Percentiles rank a stretch among this genome's conserved stretches.
phyloP scores from a whole-genome alignment of 2,113 vertebrate species.

The Merops nubicus region DNA sequence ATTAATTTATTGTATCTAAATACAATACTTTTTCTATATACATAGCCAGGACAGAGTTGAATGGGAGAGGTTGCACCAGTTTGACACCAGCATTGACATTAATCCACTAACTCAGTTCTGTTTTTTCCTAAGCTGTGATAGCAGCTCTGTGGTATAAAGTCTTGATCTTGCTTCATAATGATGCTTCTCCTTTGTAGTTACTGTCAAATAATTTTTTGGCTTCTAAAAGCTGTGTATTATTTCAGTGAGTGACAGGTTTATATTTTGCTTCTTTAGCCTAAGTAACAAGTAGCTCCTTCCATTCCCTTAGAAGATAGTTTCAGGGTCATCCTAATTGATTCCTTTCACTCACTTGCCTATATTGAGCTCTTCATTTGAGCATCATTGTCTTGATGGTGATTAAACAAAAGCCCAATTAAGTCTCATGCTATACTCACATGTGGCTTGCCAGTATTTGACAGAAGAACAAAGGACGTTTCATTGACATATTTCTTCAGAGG shows the following conservation, averaged over 20 bases:
- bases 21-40: background rate
- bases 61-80: background rate
- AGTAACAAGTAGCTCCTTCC: background rate
- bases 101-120: background rate
- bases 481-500: slow-evolving; percentile 22
- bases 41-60: background rate
- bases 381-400: background rate
- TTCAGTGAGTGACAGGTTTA: background rate
- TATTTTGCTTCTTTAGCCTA: background rate
- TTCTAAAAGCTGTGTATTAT: background rate
- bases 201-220: background rate
- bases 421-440: background rate
- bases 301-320: background rate
- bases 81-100: background rate
- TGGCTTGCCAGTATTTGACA: slow-evolving; percentile 43
- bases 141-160: background rate
- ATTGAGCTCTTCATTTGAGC: slow-evolving; percentile 16
- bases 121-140: background rate
- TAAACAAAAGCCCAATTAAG: slow-evolving; percentile 58
- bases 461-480: slow-evolving; percentile 29
- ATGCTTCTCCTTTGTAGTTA: background rate
- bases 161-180: background rate
- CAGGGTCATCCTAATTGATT: slow-evolving; percentile 14
- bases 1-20: background rate
- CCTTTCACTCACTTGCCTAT: slow-evolving; percentile 20